Percentiles rank a stretch among this genome's conserved stretches.
phyloP scores from a whole-genome alignment of 2,888 invertebrate genomes.

The Agrotis clavis region DNA sequence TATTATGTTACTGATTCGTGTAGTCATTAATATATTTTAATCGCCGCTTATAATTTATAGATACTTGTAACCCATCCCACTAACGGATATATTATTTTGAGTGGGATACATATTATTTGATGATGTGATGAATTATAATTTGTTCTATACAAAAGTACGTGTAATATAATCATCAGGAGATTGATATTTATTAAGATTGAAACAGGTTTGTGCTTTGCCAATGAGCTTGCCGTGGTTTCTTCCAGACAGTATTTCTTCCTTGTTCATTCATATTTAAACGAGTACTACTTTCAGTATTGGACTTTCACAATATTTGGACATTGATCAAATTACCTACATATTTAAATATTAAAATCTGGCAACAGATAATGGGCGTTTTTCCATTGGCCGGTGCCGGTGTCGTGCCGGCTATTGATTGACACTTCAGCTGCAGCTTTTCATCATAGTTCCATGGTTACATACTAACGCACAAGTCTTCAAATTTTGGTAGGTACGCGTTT shows the following conservation, averaged over 20 bases:
- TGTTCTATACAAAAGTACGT: slow-evolving; percentile 47
- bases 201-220: slow-evolving; percentile 59
- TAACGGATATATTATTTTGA: slow-evolving; percentile 63
- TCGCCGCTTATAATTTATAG: slow-evolving; percentile 70
- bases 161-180: slow-evolving; percentile 50
- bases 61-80: slow-evolving; percentile 55
- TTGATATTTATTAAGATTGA: slow-evolving; percentile 48
- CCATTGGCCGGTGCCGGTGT: no score
- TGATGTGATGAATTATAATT: slow-evolving; percentile 60
- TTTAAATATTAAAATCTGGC: slow-evolving; percentile 22
- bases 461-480: slow-evolving; percentile 57
- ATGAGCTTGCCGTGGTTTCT: slow-evolving; percentile 59
- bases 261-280: slow-evolving; percentile 23
- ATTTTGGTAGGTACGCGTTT: slow-evolving; percentile 48
- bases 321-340: slow-evolving; percentile 31
- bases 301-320: slow-evolving; percentile 25
- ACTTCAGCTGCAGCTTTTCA: slow-evolving; percentile 36
- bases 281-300: slow-evolving; percentile 31
- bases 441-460: slow-evolving; percentile 51
- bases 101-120: slow-evolving; percentile 66
- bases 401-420: slow-evolving; percentile 13
- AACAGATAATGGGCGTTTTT: slow-evolving; percentile 25
- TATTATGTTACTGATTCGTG: slow-evolving; percentile 78
- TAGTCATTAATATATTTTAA: slow-evolving; percentile 76
- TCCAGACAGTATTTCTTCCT: slow-evolving; percentile 28